Evolutionary conservation across 2,888 invertebrate genomes (phyloP).

Genomic region (Drosophila macrothrix): DNA sequence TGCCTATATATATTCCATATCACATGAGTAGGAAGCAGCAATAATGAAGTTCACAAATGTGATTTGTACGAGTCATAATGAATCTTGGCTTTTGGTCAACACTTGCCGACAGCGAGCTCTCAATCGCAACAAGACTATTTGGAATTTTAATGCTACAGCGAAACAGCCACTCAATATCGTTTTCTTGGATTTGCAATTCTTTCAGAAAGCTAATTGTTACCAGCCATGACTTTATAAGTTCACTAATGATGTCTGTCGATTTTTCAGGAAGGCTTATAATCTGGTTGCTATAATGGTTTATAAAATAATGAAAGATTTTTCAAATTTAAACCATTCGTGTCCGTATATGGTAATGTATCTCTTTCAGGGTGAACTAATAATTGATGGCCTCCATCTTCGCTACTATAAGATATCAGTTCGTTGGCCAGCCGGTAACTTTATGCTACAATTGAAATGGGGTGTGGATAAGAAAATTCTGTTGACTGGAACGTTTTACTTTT

Average conservation of each 20-base stretch:
- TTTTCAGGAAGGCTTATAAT: not conserved
- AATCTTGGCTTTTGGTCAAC: not conserved
- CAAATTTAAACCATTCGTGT: constrained; percentile 4
- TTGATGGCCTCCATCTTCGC: not conserved
- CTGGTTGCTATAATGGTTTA: not conserved
- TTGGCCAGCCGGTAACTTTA: not conserved
- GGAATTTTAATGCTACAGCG: not conserved
- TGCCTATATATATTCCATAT: not conserved
- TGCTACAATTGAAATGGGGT: not conserved
- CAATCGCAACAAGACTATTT: not conserved
- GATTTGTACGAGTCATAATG: not conserved
- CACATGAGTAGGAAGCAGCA: not conserved
- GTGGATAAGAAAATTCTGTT: not conserved
- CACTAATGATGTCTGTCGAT: not conserved
- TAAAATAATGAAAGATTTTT: not conserved
- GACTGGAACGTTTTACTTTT: no score
- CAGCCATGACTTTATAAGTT: not conserved
- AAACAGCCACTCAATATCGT: not conserved
- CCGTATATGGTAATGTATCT: not conserved
- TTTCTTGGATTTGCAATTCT: not conserved
- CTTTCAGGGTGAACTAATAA: not conserved
- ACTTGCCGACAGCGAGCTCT: not conserved
- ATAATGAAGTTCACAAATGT: not conserved
- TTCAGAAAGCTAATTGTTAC: not conserved
- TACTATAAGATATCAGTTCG: not conserved